These are phyloP conservation scores for Dendrolimus kikuchii DNA, from an alignment of 1,140 invertebrate genomes.

Conservation along the genomic window DNA sequence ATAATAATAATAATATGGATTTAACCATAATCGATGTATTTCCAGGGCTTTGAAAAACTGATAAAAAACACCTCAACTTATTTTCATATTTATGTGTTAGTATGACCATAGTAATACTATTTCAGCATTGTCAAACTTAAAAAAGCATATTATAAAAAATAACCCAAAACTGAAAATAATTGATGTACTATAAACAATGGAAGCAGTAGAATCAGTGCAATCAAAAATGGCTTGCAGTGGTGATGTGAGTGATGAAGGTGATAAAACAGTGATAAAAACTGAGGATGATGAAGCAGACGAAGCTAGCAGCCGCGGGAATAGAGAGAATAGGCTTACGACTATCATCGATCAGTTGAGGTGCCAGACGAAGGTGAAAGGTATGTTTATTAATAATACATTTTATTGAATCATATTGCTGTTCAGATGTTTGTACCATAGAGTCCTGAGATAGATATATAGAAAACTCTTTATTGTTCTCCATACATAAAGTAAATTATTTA, in stretches of 20 bases:
- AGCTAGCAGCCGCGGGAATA: constrained; percentile 22
- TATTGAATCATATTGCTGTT: not conserved
- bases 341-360: constrained; percentile 66
- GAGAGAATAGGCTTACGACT: constrained; percentile 57
- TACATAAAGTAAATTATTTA: too few relatives aligned
- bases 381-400: constrained; percentile 10
- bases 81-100: too few relatives aligned
- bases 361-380: constrained; percentile 62
- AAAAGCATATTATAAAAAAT: not conserved
- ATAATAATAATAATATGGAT: too few relatives aligned
- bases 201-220: constrained; percentile 11
- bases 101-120: too few relatives aligned
- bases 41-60: too few relatives aligned
- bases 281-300: constrained; percentile 38
- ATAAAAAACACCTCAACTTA: too few relatives aligned
- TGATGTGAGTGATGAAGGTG: constrained; percentile 24
- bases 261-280: constrained; percentile 38
- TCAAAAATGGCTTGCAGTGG: constrained; percentile 23
- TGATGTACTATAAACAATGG: constrained; percentile 5
- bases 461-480: too few relatives aligned
- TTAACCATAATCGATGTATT: too few relatives aligned
- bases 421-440: too few relatives aligned
- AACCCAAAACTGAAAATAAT: not conserved
- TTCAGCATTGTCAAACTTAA: too few relatives aligned
- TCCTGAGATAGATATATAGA: too few relatives aligned